phyloP scores from a whole-genome alignment of 2,888 invertebrate genomes.

The Lamellibrachia columna region DNA sequence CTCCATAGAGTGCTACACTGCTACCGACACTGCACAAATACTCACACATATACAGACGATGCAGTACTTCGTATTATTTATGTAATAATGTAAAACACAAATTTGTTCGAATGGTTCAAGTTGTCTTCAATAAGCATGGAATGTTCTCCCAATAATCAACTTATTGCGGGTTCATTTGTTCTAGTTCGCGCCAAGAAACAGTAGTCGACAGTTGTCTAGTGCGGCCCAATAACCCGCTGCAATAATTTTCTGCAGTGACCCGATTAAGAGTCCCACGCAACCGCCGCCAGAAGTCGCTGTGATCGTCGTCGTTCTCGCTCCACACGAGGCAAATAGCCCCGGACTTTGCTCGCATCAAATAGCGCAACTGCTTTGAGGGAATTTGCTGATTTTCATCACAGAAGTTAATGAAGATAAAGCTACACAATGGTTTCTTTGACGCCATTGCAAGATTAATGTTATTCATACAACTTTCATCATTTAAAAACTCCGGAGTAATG shows the following conservation, averaged over 20 bases:
- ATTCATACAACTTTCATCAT: not conserved
- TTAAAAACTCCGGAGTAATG: not conserved
- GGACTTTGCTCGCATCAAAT: not conserved
- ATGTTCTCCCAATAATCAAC: not conserved
- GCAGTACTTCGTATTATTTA: not conserved
- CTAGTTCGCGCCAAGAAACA: not conserved
- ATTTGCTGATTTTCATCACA: not conserved
- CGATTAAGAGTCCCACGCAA: not conserved
- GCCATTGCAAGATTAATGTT: not conserved
- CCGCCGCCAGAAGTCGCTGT: not conserved
- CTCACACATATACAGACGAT: not conserved
- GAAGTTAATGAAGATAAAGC: not conserved
- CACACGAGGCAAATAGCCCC: not conserved
- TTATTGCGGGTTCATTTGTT: not conserved
- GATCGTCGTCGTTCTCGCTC: not conserved
- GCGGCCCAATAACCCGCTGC: not conserved
- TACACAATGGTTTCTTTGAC: not conserved
- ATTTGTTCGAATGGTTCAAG: not conserved
- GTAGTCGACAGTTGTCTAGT: not conserved
- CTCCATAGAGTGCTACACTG: not conserved
- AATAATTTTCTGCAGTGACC: not conserved
- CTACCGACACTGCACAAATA: not conserved
- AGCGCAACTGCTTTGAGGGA: not conserved
- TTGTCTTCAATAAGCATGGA: not conserved
- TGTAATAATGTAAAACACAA: not conserved